Evolutionary conservation across 2,113 vertebrate genomes (phyloP).

Genomic region (Etheostoma cragini): DNA sequence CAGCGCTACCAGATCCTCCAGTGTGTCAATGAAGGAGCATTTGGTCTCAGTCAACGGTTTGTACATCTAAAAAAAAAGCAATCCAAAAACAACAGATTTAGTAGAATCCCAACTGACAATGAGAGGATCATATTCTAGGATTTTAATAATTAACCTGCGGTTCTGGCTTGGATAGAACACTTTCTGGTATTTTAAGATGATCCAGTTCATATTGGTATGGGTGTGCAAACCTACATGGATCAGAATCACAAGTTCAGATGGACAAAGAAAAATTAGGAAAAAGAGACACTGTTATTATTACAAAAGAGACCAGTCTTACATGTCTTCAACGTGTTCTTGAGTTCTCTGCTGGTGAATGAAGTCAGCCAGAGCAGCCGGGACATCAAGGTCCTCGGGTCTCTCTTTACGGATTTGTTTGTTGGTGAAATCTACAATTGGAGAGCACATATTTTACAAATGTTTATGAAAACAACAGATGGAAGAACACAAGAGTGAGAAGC

Average conservation of each 20-base stretch:
- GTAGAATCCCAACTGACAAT: not conserved
- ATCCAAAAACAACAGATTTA: conserved; percentile 2
- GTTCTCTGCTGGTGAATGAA: conserved; percentile 96
- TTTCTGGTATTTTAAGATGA: conserved; percentile 86
- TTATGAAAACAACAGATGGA: not conserved
- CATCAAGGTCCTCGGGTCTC: conserved; percentile 92
- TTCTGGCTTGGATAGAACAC: conserved; percentile 86
- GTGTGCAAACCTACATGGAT: conserved; percentile 89
- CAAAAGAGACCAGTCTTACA: conserved; percentile 83
- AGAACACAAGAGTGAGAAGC: not conserved
- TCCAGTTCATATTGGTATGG: conserved; percentile 96
- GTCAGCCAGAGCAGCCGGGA: conserved; percentile 94
- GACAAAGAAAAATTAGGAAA: not conserved
- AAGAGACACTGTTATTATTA: not conserved
- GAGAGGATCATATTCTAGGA: not conserved
- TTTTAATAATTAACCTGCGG: conserved; percentile 84
- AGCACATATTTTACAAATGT: not conserved
- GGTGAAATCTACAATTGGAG: conserved; percentile 83
- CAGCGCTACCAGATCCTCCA: conserved; percentile 91
- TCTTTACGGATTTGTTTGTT: conserved; percentile 88
- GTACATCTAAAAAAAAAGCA: conserved; percentile 83
- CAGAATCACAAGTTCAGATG: not conserved
- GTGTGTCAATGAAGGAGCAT: conserved; percentile 86
- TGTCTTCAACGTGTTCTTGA: conserved; percentile 91
- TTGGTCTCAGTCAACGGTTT: conserved; percentile 86